Percentiles rank a stretch among this genome's conserved stretches.
phyloP scores from a whole-genome alignment of 2,888 invertebrate genomes.

The Odontocerum albicorne region DNA sequence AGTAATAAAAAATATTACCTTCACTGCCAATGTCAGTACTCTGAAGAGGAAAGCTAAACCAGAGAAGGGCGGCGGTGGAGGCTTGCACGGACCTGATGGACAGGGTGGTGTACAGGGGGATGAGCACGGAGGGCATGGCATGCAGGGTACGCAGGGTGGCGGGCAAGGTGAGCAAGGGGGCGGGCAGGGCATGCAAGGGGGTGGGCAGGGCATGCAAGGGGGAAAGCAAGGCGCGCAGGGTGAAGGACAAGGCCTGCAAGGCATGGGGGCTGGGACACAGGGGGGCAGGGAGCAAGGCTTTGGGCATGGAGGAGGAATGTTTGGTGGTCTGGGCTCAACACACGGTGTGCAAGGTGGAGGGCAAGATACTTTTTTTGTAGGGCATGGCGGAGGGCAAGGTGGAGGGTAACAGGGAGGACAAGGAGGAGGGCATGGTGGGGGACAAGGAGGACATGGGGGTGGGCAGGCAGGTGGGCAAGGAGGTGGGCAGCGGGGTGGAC shows the following conservation, averaged over 20 bases:
- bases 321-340: constrained; percentile 46
- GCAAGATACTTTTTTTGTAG: constrained; percentile 3
- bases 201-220: neutral
- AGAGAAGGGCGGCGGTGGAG: constrained; percentile 4
- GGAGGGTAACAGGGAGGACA: constrained; percentile 22
- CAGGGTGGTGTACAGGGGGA: constrained; percentile 3
- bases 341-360: constrained; percentile 28
- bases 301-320: constrained; percentile 45
- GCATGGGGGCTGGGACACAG: neutral
- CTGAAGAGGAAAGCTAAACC: constrained; percentile 12
- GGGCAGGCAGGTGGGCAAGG: constrained; percentile 41
- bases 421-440: neutral
- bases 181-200: neutral
- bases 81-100: neutral
- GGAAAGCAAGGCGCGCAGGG: neutral
- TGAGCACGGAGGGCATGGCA: neutral
- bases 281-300: neutral
- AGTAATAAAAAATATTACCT: neutral
- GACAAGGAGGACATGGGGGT: constrained; percentile 27
- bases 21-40: constrained; percentile 1
- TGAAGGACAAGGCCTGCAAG: neutral
- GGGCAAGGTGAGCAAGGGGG: neutral
- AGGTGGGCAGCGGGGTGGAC: constrained; percentile 14
- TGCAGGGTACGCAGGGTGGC: neutral
- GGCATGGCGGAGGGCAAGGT: constrained; percentile 16